Evolutionary conservation across 1,140 invertebrate species (phyloP).

Genomic region (Cheumatopsyche charites): DNA sequence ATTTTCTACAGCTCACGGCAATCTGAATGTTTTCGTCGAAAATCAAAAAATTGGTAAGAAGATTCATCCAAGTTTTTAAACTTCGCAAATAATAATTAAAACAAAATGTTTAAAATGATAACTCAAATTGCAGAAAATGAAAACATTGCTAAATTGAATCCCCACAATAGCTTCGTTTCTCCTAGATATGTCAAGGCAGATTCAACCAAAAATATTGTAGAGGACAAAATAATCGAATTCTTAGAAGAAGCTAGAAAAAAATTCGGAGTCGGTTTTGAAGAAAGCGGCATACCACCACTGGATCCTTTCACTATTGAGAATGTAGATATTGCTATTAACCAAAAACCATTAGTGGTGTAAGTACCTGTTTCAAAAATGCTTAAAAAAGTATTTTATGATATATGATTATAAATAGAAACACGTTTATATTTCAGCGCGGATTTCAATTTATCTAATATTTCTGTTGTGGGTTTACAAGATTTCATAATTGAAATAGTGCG

Average conservation of each 20-base stretch:
- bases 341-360: neutral
- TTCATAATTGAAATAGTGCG: conserved; percentile 38
- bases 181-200: too few relatives aligned
- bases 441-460: conserved; percentile 25
- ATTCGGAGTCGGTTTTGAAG: conserved; percentile 37
- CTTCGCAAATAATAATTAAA: too few relatives aligned
- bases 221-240: conserved; percentile 42
- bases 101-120: too few relatives aligned
- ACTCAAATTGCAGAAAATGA: neutral
- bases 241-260: conserved; percentile 38
- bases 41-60: conserved; percentile 23
- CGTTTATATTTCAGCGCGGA: conserved; percentile 22
- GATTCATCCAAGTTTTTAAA: neutral
- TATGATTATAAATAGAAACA: neutral
- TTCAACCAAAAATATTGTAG: conserved; percentile 41
- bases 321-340: conserved; percentile 6
- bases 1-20: neutral
- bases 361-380: neutral
- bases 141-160: neutral
- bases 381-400: too few relatives aligned
- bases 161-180: neutral
- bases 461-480: conserved; percentile 28
- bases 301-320: conserved; percentile 38
- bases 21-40: conserved; percentile 16
- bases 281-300: conserved; percentile 43